A percentile compares a stretch with the other conserved stretches of the same genome.
Conservation (phyloP, 2,113 vertebrate species). For the Corydoras sp. region DNA sequence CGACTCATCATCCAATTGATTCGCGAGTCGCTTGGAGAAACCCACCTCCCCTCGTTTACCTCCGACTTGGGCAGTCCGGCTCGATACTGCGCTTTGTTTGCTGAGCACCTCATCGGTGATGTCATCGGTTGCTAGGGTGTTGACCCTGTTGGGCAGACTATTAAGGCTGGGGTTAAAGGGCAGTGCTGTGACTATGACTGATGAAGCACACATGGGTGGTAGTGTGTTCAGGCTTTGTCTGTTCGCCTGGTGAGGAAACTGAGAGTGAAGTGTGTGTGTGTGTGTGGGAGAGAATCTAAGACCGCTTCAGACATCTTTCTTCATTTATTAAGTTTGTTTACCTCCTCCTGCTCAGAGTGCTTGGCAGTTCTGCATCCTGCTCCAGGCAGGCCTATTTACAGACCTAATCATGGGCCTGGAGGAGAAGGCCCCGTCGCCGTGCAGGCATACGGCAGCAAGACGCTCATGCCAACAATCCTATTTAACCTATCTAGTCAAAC, state of each 20-base stretch:
- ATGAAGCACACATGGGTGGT: conserved; percentile 10
- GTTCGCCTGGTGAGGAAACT: no score
- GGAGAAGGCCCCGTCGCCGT: conserved; percentile 3
- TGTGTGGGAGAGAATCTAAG: conserved; percentile 27
- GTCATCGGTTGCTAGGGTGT: conserved; percentile 9
- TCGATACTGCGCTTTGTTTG: background rate
- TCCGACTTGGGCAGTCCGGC: no score
- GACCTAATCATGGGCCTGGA: conserved; percentile 15
- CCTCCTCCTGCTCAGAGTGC: background rate
- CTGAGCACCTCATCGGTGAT: background rate
- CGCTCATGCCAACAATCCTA: background rate
- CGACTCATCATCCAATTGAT: no score
- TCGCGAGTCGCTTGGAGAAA: no score
- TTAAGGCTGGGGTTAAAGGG: conserved; percentile 23
- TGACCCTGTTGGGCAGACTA: conserved; percentile 6
- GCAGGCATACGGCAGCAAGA: background rate
- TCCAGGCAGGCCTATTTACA: conserved; percentile 1
- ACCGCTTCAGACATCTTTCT: conserved; percentile 12
- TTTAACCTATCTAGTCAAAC: background rate
- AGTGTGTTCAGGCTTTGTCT: background rate
- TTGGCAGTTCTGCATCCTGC: conserved; percentile 20
- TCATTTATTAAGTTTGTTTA: conserved; percentile 28
- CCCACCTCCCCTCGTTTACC: no score
- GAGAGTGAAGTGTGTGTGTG: background rate
- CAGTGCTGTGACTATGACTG: conserved; percentile 10